phyloP scores from a whole-genome alignment of 2,888 invertebrate species.

The Stenodera caucasica region DNA sequence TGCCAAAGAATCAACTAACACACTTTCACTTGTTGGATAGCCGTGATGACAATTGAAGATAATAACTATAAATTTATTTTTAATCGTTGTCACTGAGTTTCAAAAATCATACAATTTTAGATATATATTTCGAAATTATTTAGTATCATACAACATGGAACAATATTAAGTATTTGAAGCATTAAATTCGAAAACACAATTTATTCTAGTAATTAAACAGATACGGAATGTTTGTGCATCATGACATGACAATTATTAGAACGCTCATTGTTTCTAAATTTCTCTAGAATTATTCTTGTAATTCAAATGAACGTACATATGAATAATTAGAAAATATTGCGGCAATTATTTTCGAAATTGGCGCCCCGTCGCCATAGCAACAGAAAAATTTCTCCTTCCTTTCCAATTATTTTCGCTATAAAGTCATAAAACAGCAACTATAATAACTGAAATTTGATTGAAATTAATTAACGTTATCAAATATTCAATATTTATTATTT shows the following conservation, averaged over 20 bases:
- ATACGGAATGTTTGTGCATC: neutral
- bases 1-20: slow-evolving; percentile 24
- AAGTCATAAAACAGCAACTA: too few species aligned
- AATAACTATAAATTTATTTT: neutral
- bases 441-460: too few species aligned
- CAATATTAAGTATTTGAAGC: neutral
- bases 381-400: neutral
- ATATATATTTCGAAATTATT: too few species aligned
- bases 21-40: slow-evolving; percentile 28
- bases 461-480: too few species aligned
- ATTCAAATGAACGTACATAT: neutral
- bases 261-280: neutral
- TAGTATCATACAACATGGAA: too few species aligned
- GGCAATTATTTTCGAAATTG: neutral
- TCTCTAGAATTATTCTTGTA: neutral
- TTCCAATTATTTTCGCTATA: too few species aligned
- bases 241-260: neutral
- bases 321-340: too few species aligned
- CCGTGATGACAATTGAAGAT: neutral
- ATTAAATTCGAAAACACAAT: neutral
- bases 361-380: neutral
- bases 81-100: neutral
- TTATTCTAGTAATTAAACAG: neutral
- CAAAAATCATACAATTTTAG: neutral
- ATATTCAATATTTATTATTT: too few species aligned